phyloP scores from a whole-genome alignment of 2,888 invertebrate genomes.

The Drosophila lacicola region DNA sequence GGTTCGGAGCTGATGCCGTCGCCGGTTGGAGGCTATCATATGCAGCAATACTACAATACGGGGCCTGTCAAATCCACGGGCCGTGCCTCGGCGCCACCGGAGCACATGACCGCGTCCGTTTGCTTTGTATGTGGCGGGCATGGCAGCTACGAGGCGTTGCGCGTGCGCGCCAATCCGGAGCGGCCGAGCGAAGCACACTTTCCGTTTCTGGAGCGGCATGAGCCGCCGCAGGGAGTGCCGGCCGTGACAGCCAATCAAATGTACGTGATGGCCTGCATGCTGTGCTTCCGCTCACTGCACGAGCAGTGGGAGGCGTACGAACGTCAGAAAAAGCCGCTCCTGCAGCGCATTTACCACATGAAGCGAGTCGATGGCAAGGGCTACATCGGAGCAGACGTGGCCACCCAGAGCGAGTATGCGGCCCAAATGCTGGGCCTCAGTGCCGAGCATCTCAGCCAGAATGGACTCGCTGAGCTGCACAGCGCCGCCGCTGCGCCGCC shows the following conservation, averaged over 20 bases:
- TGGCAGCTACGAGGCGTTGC: constrained; percentile 88
- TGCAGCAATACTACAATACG: constrained; percentile 55
- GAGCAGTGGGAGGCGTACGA: constrained; percentile 98
- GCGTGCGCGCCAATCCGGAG: constrained; percentile 89
- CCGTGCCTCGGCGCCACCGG: constrained; percentile 63
- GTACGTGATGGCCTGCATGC: constrained; percentile 91
- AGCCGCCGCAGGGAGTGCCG: constrained; percentile 90
- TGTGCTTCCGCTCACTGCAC: constrained; percentile 93
- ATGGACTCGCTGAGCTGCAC: constrained; percentile 65
- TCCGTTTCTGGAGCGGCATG: constrained; percentile 95
- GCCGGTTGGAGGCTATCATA: constrained; percentile 50
- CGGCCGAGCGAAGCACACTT: constrained; percentile 93
- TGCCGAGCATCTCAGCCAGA: constrained; percentile 86
- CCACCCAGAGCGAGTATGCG: constrained; percentile 95
- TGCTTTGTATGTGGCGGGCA: constrained; percentile 92
- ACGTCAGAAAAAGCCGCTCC: constrained; percentile 92
- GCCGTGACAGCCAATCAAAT: constrained; percentile 83
- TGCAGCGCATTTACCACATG: constrained; percentile 95
- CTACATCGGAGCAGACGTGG: constrained; percentile 95
- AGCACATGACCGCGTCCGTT: constrained; percentile 83
- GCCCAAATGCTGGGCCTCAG: constrained; percentile 93
- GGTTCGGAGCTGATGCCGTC: constrained; percentile 65
- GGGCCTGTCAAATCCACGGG: constrained; percentile 51
- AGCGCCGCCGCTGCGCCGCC: constrained; percentile 46
- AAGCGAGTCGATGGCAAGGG: constrained; percentile 96